Percentiles rank a stretch among this genome's conserved stretches.
phyloP scores from a whole-genome alignment of 2,797 vertebrate genomes.

The Arctocebus calabarensis region DNA sequence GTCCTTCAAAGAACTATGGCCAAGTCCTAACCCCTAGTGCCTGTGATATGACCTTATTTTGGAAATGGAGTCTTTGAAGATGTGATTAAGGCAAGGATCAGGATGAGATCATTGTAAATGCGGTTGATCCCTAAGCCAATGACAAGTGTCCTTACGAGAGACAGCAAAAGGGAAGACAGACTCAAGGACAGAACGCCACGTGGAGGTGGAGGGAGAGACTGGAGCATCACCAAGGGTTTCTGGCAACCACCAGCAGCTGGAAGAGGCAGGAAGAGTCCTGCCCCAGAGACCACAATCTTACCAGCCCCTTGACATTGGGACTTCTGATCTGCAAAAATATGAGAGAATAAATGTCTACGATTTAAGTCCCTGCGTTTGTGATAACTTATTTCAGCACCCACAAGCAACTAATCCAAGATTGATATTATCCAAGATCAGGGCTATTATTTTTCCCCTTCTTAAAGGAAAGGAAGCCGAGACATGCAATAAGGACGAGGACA shows the following conservation, averaged over 20 bases:
- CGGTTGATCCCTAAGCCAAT: background rate
- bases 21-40: background rate
- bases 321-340: rapidly evolving
- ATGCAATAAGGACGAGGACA: too few relatives aligned
- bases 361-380: too few relatives aligned
- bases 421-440: too few relatives aligned
- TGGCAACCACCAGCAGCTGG: rapidly evolving
- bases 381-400: rapidly evolving
- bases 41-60: background rate
- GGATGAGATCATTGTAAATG: background rate
- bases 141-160: background rate
- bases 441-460: background rate
- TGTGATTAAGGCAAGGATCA: background rate
- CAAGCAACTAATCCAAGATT: too few relatives aligned
- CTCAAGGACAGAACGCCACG: rapidly evolving
- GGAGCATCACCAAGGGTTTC: background rate
- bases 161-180: too few relatives aligned
- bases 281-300: rapidly evolving
- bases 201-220: background rate
- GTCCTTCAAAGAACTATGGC: background rate
- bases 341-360: background rate
- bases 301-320: too few relatives aligned
- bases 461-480: background rate
- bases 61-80: background rate
- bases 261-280: background rate